Percentiles rank a stretch among this genome's conserved stretches.
These are phyloP conservation scores for Arctopsyche grandis DNA, from an alignment of 1,140 invertebrate genomes.

Conservation along the genomic window DNA sequence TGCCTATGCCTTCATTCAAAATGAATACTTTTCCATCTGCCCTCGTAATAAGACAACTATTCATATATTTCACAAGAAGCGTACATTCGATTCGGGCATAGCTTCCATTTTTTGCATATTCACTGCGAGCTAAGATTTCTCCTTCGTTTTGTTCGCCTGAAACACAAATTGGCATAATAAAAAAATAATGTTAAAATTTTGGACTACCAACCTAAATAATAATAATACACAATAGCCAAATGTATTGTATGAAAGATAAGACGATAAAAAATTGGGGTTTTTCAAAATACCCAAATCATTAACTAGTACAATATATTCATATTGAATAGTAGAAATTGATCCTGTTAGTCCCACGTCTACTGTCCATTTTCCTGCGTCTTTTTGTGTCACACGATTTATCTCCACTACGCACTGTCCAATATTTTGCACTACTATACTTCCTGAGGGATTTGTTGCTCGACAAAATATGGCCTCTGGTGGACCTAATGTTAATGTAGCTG, in stretches of 20 bases:
- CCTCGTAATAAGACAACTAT: slow-evolving; percentile 44
- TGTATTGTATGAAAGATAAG: too few species aligned
- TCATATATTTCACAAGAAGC: slow-evolving; percentile 18
- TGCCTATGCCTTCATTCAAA: slow-evolving; percentile 33
- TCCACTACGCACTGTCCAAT: slow-evolving; percentile 32
- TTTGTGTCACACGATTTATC: slow-evolving; percentile 1
- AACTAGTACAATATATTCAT: slow-evolving; percentile 37
- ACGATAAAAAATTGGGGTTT: too few species aligned
- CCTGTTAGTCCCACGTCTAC: slow-evolving; percentile 39
- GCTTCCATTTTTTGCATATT: slow-evolving; percentile 3
- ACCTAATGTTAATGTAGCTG: slow-evolving; percentile 34
- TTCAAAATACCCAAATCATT: slow-evolving; percentile 30
- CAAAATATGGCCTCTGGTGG: slow-evolving; percentile 45
- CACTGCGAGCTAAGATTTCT: not conserved
- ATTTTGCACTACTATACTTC: not conserved
- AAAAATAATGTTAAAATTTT: not conserved
- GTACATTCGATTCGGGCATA: slow-evolving; percentile 34
- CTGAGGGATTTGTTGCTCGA: slow-evolving; percentile 28
- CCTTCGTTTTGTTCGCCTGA: slow-evolving; percentile 32
- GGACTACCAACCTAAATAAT: too few species aligned
- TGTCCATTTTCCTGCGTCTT: slow-evolving; percentile 40
- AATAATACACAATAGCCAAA: too few species aligned
- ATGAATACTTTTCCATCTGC: slow-evolving; percentile 42
- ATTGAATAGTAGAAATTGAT: slow-evolving; percentile 30
- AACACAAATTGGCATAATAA: not conserved